A percentile compares a stretch with the other conserved stretches of the same genome.
Evolutionary conservation across 2,113 vertebrate genomes (phyloP).

Genomic region (Chaetorhynchus papuensis): DNA sequence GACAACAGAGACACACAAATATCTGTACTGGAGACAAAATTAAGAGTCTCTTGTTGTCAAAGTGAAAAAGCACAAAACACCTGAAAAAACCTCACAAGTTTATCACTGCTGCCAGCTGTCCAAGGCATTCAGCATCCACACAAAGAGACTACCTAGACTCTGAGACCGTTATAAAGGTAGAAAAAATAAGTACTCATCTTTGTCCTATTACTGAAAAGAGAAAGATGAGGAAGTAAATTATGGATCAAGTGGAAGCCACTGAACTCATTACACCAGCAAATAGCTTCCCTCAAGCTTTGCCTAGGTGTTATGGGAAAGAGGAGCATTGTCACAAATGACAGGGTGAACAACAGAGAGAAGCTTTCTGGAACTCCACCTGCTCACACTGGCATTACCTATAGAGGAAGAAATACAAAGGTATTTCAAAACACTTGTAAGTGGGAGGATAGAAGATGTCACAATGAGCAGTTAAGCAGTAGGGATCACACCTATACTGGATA

Average conservation of each 20-base stretch:
- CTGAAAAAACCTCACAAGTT: not conserved
- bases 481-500: not conserved
- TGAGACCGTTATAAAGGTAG: not conserved
- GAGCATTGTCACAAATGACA: rapidly evolving
- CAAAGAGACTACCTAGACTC: not conserved
- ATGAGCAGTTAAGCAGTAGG: not conserved
- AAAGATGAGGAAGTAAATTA: not conserved
- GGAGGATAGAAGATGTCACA: not conserved
- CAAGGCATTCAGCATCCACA: not conserved
- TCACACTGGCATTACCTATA: not conserved
- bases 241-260: not conserved
- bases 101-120: not conserved
- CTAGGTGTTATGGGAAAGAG: not conserved
- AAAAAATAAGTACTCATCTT: not conserved
- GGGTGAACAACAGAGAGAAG: not conserved
- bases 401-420: not conserved
- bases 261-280: not conserved
- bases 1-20: not conserved
- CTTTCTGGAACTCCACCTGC: not conserved
- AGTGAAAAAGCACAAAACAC: not conserved
- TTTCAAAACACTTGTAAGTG: not conserved
- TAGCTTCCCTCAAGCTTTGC: not conserved
- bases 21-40: not conserved
- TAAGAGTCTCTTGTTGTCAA: not conserved
- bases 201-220: not conserved